Conservation (phyloP, 2,113 vertebrate genomes). For the Caloenas nicobarica region DNA sequence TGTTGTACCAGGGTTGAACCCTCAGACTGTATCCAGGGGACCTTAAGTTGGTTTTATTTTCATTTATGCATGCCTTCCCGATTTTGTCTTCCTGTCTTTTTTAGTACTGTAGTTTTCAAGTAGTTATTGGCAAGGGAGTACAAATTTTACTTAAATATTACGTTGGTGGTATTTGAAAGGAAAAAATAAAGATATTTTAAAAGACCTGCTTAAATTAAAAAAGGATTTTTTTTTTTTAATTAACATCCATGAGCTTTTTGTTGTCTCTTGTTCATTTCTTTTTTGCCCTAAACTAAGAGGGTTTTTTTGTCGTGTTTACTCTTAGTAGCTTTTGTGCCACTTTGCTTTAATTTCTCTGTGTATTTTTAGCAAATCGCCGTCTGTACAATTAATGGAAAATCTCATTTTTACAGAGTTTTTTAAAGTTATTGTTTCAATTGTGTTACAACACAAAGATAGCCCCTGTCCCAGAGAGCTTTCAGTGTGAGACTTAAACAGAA, state of each 20-base stretch:
- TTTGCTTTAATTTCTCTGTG: not conserved
- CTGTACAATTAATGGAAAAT: conserved; percentile 27
- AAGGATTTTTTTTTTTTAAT: not conserved
- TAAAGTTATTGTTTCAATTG: conserved; percentile 20
- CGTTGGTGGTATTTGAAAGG: not conserved
- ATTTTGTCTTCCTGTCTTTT: conserved; percentile 18
- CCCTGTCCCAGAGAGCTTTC: not conserved
- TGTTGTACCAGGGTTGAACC: not conserved
- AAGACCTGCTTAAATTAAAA: not conserved
- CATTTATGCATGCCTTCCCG: not conserved
- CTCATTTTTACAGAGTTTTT: conserved; percentile 29
- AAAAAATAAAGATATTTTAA: conserved; percentile 24
- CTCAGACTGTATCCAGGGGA: not conserved
- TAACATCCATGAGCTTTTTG: not conserved
- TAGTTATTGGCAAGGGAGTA: not conserved
- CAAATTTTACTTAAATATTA: not conserved
- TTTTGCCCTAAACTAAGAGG: not conserved
- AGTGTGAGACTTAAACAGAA: conserved; percentile 45
- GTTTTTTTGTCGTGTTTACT: not conserved
- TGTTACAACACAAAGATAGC: conserved; percentile 29
- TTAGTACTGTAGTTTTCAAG: not conserved
- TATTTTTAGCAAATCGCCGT: conserved; percentile 3
- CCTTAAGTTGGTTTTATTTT: not conserved
- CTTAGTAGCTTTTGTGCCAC: not conserved
- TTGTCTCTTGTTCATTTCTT: not conserved